Evolutionary conservation across 2,113 vertebrate species (phyloP).

Genomic region (Rhynchopsitta pachyrhyncha): DNA sequence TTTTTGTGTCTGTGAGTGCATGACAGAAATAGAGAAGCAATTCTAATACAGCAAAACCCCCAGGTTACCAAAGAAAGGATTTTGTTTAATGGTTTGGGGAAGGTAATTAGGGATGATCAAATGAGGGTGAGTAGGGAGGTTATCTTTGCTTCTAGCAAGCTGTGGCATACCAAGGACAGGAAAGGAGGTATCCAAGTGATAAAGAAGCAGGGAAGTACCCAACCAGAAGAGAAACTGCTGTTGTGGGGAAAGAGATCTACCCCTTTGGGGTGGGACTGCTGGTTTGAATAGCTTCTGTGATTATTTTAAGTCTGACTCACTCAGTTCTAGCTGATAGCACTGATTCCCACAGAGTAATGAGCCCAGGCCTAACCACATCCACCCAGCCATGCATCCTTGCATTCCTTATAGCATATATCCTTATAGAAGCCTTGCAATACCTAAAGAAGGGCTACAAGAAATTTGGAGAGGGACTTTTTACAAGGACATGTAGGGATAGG

Average conservation of each 20-base stretch:
- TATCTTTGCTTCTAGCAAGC: neutral
- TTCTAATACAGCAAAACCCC: neutral
- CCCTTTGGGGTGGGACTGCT: neutral
- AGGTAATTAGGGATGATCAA: slow-evolving; percentile 5
- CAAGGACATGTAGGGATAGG: neutral
- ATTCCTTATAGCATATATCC: neutral
- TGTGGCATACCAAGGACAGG: neutral
- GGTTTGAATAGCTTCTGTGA: neutral
- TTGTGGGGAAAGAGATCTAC: neutral
- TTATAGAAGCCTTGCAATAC: neutral
- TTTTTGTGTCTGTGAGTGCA: neutral
- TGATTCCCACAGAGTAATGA: neutral
- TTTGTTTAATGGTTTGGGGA: neutral
- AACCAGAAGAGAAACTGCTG: neutral
- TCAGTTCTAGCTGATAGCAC: neutral
- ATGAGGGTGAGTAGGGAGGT: neutral
- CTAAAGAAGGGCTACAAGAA: neutral
- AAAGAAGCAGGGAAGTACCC: neutral
- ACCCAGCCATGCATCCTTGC: neutral
- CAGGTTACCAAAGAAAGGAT: neutral
- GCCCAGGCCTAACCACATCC: neutral
- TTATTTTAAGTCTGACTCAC: neutral
- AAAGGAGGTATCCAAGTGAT: neutral
- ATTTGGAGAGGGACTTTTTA: neutral
- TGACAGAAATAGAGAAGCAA: neutral